Base-by-base conservation (phyloP, 2,113 vertebrate species). In the Tautogolabrus adspersus region DNA sequence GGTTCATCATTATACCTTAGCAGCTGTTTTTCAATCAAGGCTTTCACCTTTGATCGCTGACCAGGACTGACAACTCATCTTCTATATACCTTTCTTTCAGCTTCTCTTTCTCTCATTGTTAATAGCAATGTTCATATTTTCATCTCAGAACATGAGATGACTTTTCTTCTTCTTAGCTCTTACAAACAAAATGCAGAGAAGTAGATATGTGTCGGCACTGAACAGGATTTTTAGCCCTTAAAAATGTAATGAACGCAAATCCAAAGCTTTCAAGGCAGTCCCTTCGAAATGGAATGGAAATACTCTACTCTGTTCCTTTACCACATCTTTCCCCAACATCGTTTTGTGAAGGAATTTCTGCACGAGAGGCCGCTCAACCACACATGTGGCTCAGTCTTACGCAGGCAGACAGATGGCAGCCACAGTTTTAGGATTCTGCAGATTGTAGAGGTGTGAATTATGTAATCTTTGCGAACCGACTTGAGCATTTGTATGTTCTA, bases 391-490 rank as follows among this genome's bases (percentile, higher is more conserved):
- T 65, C 37, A 6, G 66, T 3, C 22, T 0, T 52, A 40, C 72
- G 79, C 7, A 47, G 84, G 77, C 79, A 55, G 68, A 75, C 84
- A 78, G 76, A 85, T 82, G 77, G 81, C 66, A 68, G 73, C 77
- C 66, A 19, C 66, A 72, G 68, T 78, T 64, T 75, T 62, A 63
- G 44, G 40, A 42, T 49, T 19, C 60, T 65, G 62, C 21, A 60
- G 69, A 81, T 84, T 74, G 62, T 61, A 22, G 72, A 89, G 73
- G 85, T 89, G 83, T 85, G 84, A 88, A 86, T 88, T 83, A 77
- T 88, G 83, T 79, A 86, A 89, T 88, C 78, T 72, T 52, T 69
- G 57, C 54, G 82, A 81, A 80, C 26, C 52, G 47, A 77, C 76
- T 34, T 26, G 22, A 40, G 63, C 23, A 16, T 58, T 54, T 60